Evolutionary conservation across 2,888 invertebrate genomes (phyloP).

Genomic region (Tortricodes alternella): DNA sequence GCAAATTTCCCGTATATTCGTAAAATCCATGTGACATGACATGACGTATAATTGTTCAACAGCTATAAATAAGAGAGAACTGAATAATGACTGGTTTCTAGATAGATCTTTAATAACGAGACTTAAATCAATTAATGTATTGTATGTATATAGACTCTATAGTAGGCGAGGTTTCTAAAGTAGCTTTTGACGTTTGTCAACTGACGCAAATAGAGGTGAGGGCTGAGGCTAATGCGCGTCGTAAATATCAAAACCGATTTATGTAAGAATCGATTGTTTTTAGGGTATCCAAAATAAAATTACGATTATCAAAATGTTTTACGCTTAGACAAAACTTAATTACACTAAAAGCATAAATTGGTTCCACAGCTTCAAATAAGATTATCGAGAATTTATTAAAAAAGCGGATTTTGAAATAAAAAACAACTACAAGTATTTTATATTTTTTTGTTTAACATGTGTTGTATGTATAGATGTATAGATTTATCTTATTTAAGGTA

Average conservation of each 20-base stretch:
- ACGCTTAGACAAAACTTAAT: too few relatives aligned
- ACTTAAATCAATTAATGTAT: slow-evolving; percentile 4
- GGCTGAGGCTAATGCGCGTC: too few relatives aligned
- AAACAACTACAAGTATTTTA: too few relatives aligned
- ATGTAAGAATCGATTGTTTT: too few relatives aligned
- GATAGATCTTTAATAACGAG: background rate
- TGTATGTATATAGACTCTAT: background rate
- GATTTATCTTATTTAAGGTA: too few relatives aligned
- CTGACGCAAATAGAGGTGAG: too few relatives aligned
- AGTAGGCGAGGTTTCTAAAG: slow-evolving; percentile 14
- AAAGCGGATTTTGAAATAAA: too few relatives aligned
- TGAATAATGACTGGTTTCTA: background rate
- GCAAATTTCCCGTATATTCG: slow-evolving; percentile 11
- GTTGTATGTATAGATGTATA: background rate
- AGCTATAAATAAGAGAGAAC: slow-evolving; percentile 7
- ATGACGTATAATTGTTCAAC: background rate
- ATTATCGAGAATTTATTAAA: too few relatives aligned
- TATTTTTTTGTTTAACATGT: slow-evolving; percentile 11
- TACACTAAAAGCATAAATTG: too few relatives aligned
- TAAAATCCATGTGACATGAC: slow-evolving; percentile 20
- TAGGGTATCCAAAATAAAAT: too few relatives aligned
- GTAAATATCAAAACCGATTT: slow-evolving; percentile 15
- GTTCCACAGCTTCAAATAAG: too few relatives aligned
- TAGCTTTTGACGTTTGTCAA: slow-evolving; percentile 22
- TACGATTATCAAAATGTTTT: too few relatives aligned